A percentile compares a stretch with the other conserved stretches of the same genome.
Evolutionary conservation across 2,888 invertebrate genomes (phyloP).

Genomic region (Trissolcus japonicus): DNA sequence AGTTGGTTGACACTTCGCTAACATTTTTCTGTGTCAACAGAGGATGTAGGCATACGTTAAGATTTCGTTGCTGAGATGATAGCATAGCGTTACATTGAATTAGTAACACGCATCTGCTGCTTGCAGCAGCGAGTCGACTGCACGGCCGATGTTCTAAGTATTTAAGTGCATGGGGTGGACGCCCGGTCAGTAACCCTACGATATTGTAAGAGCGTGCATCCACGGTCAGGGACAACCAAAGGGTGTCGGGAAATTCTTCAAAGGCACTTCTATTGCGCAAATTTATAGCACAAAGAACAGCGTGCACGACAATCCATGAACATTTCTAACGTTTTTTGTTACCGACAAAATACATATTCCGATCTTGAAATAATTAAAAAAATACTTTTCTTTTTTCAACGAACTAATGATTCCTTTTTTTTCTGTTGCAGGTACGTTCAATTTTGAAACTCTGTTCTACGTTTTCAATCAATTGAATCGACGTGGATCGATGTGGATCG

Average conservation of each 20-base stretch:
- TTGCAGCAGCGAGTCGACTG: conserved; percentile 38
- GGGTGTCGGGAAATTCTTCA: conserved; percentile 55
- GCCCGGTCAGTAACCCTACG: conserved; percentile 72
- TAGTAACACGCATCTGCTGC: conserved; percentile 58
- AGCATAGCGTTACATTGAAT: conserved; percentile 60
- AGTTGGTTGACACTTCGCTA: no score
- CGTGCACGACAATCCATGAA: no score
- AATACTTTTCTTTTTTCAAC: no score
- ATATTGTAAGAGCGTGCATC: conserved; percentile 49
- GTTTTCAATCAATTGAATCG: no score
- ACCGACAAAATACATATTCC: no score
- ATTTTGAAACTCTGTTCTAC: no score
- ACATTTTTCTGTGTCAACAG: conserved; percentile 4
- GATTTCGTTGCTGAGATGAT: conserved; percentile 48
- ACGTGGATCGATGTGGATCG: no score
- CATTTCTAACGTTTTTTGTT: no score
- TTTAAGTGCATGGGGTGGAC: conserved; percentile 71
- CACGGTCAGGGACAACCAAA: conserved; percentile 61
- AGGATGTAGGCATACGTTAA: conserved; percentile 1
- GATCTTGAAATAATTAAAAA: no score
- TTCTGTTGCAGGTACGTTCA: no score
- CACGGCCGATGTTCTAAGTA: conserved; percentile 58
- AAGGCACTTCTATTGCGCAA: conserved; percentile 26
- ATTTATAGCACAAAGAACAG: not conserved
- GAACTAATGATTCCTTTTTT: no score